phyloP scores from a whole-genome alignment of 2,797 vertebrate species.

The Sebastes diaconus region DNA sequence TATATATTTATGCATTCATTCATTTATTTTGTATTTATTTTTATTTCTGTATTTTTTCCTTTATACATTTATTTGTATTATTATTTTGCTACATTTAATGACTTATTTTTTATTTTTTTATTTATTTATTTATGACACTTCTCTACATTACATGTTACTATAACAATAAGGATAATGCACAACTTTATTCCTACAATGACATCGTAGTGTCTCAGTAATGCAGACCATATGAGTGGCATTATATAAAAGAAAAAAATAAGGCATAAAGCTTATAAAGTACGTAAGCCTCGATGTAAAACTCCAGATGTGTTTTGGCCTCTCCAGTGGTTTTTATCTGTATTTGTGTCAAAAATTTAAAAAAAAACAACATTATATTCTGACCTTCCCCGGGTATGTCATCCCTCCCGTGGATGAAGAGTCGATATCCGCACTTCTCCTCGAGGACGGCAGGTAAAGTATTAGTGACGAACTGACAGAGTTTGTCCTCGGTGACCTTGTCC shows the following conservation, averaged over 20 bases:
- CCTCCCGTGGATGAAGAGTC: slow-evolving; percentile 88
- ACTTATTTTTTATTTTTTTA: too few species aligned
- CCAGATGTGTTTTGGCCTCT: background rate
- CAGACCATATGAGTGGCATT: too few species aligned
- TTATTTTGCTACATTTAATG: too few species aligned
- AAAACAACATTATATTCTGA: slow-evolving; percentile 35
- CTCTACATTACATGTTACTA: too few species aligned
- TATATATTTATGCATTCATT: too few species aligned
- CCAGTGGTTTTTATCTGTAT: too few species aligned
- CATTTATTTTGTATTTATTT: too few species aligned
- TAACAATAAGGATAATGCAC: too few species aligned
- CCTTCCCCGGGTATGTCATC: slow-evolving; percentile 89
- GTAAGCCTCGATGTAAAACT: background rate
- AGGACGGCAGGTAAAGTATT: slow-evolving; percentile 83
- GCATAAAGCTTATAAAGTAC: background rate
- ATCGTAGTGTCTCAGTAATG: background rate
- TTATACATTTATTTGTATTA: too few species aligned
- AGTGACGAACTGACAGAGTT: slow-evolving; percentile 79
- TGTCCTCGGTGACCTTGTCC: slow-evolving; percentile 51
- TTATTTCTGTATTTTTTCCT: too few species aligned
- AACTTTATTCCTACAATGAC: too few species aligned
- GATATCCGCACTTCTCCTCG: slow-evolving; percentile 86
- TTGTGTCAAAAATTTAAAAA: background rate
- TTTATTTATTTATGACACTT: too few species aligned
- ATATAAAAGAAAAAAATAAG: background rate